phyloP scores from a whole-genome alignment of 2,113 vertebrate genomes.

The Rhineura floridana region DNA sequence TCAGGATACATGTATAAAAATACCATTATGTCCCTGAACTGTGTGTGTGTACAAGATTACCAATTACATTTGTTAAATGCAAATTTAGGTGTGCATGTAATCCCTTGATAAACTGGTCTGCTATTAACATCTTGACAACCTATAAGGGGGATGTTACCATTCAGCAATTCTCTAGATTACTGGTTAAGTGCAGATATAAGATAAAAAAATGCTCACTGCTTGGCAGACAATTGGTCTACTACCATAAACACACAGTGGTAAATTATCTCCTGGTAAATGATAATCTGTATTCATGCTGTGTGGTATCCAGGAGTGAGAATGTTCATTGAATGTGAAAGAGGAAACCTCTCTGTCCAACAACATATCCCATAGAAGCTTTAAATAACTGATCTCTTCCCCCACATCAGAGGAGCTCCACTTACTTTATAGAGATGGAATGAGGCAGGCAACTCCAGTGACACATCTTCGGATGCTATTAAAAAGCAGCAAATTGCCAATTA shows the following conservation, averaged over 20 bases:
- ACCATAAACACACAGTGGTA: not conserved
- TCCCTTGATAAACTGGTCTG: not conserved
- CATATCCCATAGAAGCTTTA: not conserved
- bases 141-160: not conserved
- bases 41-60: not conserved
- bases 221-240: not conserved
- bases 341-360: not conserved
- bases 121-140: not conserved
- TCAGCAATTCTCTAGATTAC: not conserved
- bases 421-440: not conserved
- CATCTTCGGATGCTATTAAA: not conserved
- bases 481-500: not conserved
- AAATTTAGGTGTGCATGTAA: not conserved
- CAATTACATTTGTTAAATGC: not conserved
- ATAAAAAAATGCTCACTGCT: not conserved
- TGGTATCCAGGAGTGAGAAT: not conserved
- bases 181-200: not conserved
- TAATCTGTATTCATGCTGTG: not conserved
- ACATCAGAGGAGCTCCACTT: too few relatives aligned
- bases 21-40: not conserved
- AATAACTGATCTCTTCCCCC: not conserved
- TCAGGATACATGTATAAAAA: not conserved
- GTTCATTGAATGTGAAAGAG: not conserved
- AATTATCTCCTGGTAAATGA: not conserved
- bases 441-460: not conserved